Evolutionary conservation across 2,888 invertebrate species (phyloP).

Genomic region (Dynastes grantii): DNA sequence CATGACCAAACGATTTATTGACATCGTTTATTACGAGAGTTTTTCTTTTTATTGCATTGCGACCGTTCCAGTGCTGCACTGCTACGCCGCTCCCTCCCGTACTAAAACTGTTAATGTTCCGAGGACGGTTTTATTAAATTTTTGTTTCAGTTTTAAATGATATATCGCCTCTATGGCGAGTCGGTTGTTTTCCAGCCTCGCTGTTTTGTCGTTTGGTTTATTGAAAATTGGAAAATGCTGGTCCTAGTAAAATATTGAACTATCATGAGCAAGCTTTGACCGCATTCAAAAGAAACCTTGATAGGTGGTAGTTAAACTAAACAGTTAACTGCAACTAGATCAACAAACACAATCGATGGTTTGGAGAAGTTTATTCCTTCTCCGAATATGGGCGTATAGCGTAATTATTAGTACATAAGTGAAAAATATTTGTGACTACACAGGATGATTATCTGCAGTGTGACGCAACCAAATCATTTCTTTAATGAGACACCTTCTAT

Average conservation of each 20-base stretch:
- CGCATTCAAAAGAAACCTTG: neutral
- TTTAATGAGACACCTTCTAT: too few species aligned
- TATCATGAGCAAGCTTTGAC: neutral
- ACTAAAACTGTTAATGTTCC: constrained; percentile 49
- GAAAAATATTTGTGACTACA: too few species aligned
- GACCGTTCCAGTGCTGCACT: constrained; percentile 47
- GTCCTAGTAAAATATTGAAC: neutral
- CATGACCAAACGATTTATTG: constrained; percentile 61
- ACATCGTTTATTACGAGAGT: constrained; percentile 57
- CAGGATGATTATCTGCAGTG: too few species aligned
- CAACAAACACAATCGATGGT: too few species aligned
- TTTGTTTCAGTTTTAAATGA: constrained; percentile 48
- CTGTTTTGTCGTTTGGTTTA: constrained; percentile 3
- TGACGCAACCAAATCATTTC: too few species aligned
- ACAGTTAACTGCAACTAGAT: too few species aligned
- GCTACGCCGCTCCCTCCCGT: constrained; percentile 19
- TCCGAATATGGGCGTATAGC: too few species aligned
- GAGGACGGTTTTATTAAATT: constrained; percentile 50
- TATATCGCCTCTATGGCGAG: constrained; percentile 33
- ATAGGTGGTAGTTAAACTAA: neutral
- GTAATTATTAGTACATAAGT: too few species aligned
- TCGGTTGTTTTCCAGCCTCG: constrained; percentile 2
- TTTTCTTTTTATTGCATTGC: constrained; percentile 54
- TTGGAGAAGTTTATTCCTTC: too few species aligned
- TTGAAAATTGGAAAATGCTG: constrained; percentile 1